These are phyloP conservation scores for Ormyrus labotus DNA, from an alignment of 2,888 invertebrate genomes.

Conservation along the genomic window DNA sequence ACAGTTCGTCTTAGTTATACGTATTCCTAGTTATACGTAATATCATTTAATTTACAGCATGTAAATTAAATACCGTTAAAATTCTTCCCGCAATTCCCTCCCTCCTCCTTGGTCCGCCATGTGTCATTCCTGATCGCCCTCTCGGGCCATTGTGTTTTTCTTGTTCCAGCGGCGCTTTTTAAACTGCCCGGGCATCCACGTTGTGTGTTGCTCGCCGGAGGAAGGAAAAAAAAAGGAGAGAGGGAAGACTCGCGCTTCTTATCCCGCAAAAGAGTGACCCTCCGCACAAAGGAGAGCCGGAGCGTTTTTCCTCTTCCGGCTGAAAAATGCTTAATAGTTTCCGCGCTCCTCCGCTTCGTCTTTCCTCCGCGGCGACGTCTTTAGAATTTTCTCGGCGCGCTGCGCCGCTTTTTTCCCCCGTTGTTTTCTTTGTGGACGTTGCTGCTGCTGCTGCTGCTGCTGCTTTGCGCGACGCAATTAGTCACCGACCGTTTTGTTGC, in stretches of 20 bases:
- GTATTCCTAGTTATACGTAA: not conserved
- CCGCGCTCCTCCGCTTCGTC: constrained; percentile 54
- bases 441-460: not conserved
- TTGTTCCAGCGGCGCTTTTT: constrained; percentile 25
- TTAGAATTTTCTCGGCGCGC: constrained; percentile 42
- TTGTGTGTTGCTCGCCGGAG: constrained; percentile 37
- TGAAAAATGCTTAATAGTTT: constrained; percentile 65
- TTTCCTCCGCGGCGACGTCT: constrained; percentile 39
- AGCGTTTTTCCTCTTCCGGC: constrained; percentile 59
- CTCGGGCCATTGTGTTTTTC: constrained; percentile 46
- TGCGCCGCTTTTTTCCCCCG: not conserved
- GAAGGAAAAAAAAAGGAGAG: constrained; percentile 31
- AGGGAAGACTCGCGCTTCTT: constrained; percentile 54
- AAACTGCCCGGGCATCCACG: constrained; percentile 22
- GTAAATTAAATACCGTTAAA: constrained; percentile 37
- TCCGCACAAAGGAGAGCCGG: constrained; percentile 12
- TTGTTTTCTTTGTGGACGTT: constrained; percentile 20
- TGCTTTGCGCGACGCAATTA: constrained; percentile 26
- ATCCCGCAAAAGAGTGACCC: constrained; percentile 55
- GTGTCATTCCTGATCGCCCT: constrained; percentile 50
- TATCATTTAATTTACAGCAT: not conserved
- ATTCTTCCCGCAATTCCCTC: not conserved
- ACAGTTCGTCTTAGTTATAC: too few relatives aligned
- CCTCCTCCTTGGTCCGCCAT: constrained; percentile 34
- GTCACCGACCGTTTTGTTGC: constrained; percentile 9